A percentile compares a stretch with the other conserved stretches of the same genome.
Conservation (phyloP, 2,888 invertebrate species). For the Lithophane ornitopus region DNA sequence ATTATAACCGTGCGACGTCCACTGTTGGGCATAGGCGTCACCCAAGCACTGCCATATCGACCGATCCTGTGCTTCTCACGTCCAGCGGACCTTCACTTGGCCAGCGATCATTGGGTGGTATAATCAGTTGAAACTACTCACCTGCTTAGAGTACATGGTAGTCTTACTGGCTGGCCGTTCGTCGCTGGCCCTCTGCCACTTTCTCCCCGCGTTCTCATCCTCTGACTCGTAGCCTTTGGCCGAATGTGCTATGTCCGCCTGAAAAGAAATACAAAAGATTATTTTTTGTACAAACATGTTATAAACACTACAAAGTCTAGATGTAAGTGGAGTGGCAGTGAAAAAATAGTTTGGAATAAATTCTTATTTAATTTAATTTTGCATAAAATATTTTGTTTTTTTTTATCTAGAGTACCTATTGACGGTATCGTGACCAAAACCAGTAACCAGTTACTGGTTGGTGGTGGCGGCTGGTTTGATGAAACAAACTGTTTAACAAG, state of each 20-base stretch:
- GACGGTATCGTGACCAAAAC: background rate
- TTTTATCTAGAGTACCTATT: background rate
- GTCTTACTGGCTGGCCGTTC: slow-evolving; percentile 89
- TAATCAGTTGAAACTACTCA: slow-evolving; percentile 65
- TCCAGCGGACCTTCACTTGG: background rate
- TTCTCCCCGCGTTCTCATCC: slow-evolving; percentile 94
- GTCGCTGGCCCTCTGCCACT: slow-evolving; percentile 91
- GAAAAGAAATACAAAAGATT: slow-evolving; percentile 55
- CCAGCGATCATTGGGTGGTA: background rate
- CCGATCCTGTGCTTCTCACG: background rate
- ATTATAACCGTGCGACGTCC: background rate
- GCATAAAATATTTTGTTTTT: background rate
- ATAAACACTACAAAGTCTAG: too few relatives aligned
- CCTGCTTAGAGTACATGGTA: slow-evolving; percentile 94
- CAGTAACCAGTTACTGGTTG: background rate
- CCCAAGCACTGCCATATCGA: background rate
- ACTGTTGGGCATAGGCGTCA: background rate
- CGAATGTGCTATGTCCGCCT: slow-evolving; percentile 93
- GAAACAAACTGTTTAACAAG: too few relatives aligned
- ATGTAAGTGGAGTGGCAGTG: too few relatives aligned
- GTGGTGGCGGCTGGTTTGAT: background rate
- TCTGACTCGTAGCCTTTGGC: slow-evolving; percentile 95
- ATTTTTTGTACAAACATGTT: background rate
- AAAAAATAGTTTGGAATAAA: background rate
- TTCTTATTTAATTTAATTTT: background rate